These are phyloP conservation scores for Platerodrilus igneus DNA, from an alignment of 2,888 invertebrate species.

Conservation along the genomic window DNA sequence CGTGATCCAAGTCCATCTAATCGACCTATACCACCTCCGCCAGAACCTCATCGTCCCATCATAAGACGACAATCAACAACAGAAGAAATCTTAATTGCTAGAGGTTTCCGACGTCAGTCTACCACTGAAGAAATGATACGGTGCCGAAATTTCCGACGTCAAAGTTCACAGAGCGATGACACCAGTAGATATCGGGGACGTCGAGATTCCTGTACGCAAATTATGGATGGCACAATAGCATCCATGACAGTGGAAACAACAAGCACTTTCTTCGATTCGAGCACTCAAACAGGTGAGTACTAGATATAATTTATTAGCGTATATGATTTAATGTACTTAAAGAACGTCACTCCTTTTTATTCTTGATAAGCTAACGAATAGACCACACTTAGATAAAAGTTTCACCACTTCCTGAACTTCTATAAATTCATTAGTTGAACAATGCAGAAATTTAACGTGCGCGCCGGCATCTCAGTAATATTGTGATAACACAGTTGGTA, in stretches of 20 bases:
- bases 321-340: constrained; percentile 4
- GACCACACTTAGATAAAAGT: constrained; percentile 18
- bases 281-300: constrained; percentile 84
- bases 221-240: constrained; percentile 84
- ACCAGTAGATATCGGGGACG: constrained; percentile 66
- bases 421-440: constrained; percentile 28
- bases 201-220: constrained; percentile 83
- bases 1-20: constrained; percentile 82
- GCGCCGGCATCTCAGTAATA: constrained; percentile 43
- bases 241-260: constrained; percentile 92
- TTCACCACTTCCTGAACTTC: constrained; percentile 21
- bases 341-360: constrained; percentile 11
- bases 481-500: constrained; percentile 44
- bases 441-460: constrained; percentile 36
- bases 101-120: constrained; percentile 84
- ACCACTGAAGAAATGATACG: constrained; percentile 92
- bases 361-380: constrained; percentile 12
- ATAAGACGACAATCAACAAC: constrained; percentile 86
- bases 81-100: constrained; percentile 84
- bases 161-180: constrained; percentile 86
- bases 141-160: constrained; percentile 84
- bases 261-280: constrained; percentile 87
- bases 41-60: constrained; percentile 63
- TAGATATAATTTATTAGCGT: constrained; percentile 5
- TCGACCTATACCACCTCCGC: constrained; percentile 50